Conservation (phyloP, 1,140 invertebrate species). For the Thaumetopoea pityocampa region DNA sequence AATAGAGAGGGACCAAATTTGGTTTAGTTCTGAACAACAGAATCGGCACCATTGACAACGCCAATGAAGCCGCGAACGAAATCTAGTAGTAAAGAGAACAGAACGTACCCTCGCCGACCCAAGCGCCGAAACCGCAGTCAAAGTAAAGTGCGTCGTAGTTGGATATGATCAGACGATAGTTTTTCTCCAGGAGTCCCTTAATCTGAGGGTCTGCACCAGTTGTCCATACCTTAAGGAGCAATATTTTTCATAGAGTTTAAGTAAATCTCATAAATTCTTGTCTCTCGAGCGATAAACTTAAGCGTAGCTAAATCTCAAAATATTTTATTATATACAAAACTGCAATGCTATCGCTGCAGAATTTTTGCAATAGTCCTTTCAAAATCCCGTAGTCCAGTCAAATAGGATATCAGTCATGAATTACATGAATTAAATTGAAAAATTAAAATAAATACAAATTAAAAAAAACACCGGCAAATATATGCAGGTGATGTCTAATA, state of each 20-base stretch:
- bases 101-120: constrained; percentile 76
- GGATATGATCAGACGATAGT: constrained; percentile 86
- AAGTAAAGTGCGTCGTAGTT: constrained; percentile 91
- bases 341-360: no score
- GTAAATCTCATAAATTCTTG: no score
- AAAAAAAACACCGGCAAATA: background rate
- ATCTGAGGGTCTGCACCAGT: constrained; percentile 79
- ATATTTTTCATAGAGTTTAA: no score
- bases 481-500: background rate
- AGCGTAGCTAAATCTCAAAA: no score
- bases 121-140: constrained; percentile 86
- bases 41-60: no score
- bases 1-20: no score
- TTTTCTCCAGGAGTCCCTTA: constrained; percentile 80
- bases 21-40: no score
- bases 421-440: background rate
- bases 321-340: no score
- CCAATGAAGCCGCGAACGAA: no score
- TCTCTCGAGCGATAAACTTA: no score
- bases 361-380: no score
- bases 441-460: background rate
- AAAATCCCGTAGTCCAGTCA: background rate
- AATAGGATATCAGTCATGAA: background rate
- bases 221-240: constrained; percentile 85
- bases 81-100: no score